These are phyloP conservation scores for Ceyx margarethae DNA, from an alignment of 2,113 vertebrate species.

Conservation along the genomic window DNA sequence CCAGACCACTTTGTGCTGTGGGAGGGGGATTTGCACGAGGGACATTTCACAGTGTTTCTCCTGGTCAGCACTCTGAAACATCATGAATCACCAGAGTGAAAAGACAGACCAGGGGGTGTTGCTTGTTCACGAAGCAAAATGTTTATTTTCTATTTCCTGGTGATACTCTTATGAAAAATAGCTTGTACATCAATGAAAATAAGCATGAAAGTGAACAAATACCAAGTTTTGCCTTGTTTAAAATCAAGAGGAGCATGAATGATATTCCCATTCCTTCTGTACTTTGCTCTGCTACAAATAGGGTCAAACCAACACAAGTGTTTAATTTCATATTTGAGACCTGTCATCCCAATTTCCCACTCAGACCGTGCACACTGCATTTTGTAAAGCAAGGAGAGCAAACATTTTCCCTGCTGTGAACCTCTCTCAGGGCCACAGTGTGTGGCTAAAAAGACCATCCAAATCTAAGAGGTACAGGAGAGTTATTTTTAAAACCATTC, in stretches of 20 bases:
- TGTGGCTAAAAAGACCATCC: slow-evolving; percentile 5
- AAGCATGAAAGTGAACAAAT: not conserved
- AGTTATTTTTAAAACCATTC: slow-evolving; percentile 40
- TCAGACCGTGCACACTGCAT: not conserved
- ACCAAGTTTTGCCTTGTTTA: not conserved
- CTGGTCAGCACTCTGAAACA: not conserved
- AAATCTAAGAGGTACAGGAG: not conserved
- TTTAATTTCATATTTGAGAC: not conserved
- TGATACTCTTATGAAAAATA: not conserved
- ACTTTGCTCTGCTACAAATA: not conserved
- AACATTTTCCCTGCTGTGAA: slow-evolving; percentile 8
- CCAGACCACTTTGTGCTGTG: not conserved
- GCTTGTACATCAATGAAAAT: not conserved
- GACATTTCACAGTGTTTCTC: not conserved
- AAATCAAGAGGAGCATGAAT: not conserved
- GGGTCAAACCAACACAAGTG: not conserved
- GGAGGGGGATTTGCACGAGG: not conserved
- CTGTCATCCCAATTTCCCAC: not conserved
- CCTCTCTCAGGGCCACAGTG: not conserved
- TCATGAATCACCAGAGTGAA: rapidly evolving
- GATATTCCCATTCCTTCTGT: not conserved
- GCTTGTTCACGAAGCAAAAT: not conserved
- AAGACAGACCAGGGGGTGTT: not conserved
- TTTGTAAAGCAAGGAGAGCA: not conserved
- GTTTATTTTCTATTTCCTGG: not conserved